Conservation (phyloP, 1,140 invertebrate genomes). For the Procambarus clarkii region DNA sequence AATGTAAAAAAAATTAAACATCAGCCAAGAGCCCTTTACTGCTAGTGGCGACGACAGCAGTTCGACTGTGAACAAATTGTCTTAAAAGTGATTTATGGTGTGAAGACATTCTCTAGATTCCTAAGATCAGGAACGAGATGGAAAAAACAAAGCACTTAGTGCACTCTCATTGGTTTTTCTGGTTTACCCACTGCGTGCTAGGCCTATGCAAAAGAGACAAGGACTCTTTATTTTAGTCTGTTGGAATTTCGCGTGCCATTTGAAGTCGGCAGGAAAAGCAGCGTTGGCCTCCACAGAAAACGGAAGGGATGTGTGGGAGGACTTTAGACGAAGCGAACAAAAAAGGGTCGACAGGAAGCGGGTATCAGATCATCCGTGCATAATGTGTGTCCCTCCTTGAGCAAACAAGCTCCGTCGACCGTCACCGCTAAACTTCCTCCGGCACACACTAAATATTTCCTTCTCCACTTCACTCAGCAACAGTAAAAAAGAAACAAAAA, state of each 20-base stretch:
- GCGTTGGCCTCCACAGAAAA: background rate
- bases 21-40: no score
- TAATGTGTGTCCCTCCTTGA: slow-evolving; percentile 17
- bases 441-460: slow-evolving; percentile 18
- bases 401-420: background rate
- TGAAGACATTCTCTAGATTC: background rate
- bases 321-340: background rate
- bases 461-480: background rate
- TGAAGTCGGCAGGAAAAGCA: background rate
- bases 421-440: background rate
- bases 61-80: background rate
- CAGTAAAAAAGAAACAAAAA: background rate
- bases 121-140: no score
- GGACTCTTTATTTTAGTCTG: background rate
- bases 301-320: background rate
- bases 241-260: slow-evolving; percentile 22
- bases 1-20: no score
- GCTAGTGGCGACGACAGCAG: background rate
- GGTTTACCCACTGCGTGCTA: background rate
- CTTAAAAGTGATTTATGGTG: background rate
- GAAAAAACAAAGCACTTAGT: background rate
- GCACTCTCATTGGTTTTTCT: background rate
- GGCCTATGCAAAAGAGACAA: background rate
- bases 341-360: background rate
- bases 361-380: slow-evolving; percentile 31